Base-by-base conservation (phyloP, 2,888 invertebrate species). In the Heliconius ethilla region DNA sequence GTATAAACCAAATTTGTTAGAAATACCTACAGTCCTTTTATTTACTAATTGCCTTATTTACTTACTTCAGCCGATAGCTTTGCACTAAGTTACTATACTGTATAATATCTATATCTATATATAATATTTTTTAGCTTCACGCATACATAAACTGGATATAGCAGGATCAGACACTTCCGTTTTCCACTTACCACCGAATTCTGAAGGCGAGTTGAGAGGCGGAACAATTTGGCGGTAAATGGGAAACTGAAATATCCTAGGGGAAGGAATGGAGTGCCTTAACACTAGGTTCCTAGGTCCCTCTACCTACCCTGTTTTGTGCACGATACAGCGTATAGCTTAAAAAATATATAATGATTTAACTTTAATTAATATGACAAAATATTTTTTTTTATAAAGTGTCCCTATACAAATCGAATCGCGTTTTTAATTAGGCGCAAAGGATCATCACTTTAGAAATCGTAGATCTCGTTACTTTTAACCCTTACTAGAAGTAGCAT, bases 351-450 rank as follows among this genome's bases (percentile, higher is more conserved):
- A 59, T 59, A 59, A n/a, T 3, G 22, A 55, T 22, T 55, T 22
- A 59, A n/a, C n/a, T n/a, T 59, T 59, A n/a, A 59, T 10, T 59
- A n/a, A 59, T 59, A 27, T 27, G 62, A 62, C 25, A 62, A 29
- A 15, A 27, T 65, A 63, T 1, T 65, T 18, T 65, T 29, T 25
- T 65, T 29, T 13, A 29, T 22, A 1, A 15, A 33, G 82, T 80
- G 83, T 78, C 81, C 75, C 79, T 81, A 82, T 84, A 87, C 86
- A 87, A 90, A 90, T 90, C 87, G 86, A 87, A 86, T 85, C 82
- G 87, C 82, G 86, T 86, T 87, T 89, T 89, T 85, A 86, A 87
- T 85, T 85, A 85, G 83, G 82, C 80, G 85, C 45, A 87, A 87
- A 88, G 84, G 82, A 81, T 40, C 65, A 40, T 29, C 72, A 27